These are phyloP conservation scores for Sinopyrophorus schimmeli DNA, from an alignment of 2,888 invertebrate species.

Conservation along the genomic window DNA sequence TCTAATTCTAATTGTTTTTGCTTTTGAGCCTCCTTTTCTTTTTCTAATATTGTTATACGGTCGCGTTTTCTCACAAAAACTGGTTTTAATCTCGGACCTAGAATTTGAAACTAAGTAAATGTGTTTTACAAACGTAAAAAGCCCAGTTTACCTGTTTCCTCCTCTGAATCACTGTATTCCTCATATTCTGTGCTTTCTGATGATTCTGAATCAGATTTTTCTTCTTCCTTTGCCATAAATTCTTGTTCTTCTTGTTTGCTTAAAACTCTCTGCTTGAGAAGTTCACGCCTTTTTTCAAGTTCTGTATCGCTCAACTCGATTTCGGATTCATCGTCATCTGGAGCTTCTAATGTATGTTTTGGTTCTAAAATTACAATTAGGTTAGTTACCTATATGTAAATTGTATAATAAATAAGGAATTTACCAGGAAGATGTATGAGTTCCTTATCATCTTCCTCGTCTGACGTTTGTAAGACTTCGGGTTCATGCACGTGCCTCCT, in stretches of 20 bases:
- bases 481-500: slow-evolving; percentile 70
- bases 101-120: slow-evolving; percentile 16
- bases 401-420: background rate
- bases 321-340: slow-evolving; percentile 68
- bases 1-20: slow-evolving; percentile 85
- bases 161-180: slow-evolving; percentile 86
- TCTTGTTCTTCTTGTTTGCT: slow-evolving; percentile 75
- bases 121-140: slow-evolving; percentile 1
- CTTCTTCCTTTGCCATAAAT: slow-evolving; percentile 74
- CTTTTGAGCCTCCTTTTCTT: slow-evolving; percentile 83
- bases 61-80: slow-evolving; percentile 93
- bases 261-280: slow-evolving; percentile 68
- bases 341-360: slow-evolving; percentile 54
- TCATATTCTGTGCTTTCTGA: slow-evolving; percentile 82
- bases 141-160: slow-evolving; percentile 76
- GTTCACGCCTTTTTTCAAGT: slow-evolving; percentile 78
- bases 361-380: slow-evolving; percentile 42
- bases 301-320: slow-evolving; percentile 85
- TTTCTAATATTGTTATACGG: slow-evolving; percentile 92
- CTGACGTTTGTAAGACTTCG: slow-evolving; percentile 65
- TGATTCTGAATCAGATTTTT: slow-evolving; percentile 67
- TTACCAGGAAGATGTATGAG: slow-evolving; percentile 50
- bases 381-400: no score
- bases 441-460: slow-evolving; percentile 60
- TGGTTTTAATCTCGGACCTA: slow-evolving; percentile 88